Evolutionary conservation across 2,113 vertebrate species (phyloP), one percentile per base, ranked within the genome.

Genomic region (Podilymbus podiceps): DNA sequence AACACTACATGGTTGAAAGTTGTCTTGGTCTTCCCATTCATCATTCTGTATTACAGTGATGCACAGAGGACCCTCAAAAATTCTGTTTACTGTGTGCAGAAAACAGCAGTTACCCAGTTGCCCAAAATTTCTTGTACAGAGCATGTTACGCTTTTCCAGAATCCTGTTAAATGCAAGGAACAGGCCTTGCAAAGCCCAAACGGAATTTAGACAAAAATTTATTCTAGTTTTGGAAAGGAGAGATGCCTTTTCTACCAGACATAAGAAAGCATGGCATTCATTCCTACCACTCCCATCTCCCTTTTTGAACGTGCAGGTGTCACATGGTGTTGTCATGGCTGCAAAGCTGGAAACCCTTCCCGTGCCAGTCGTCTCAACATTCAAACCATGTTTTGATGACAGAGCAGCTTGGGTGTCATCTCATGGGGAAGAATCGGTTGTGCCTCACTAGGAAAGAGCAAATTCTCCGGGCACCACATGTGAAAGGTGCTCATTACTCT

Each of bases 301-400:
- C 8, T 76, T 72, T 33, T 15, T 13, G 15, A 72, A 64, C 0
- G 2, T 2, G 5, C 15, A 64, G 25, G 9, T 56, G 10, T 52
- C 15, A 63, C 0, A 0, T 0, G 0, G n/a, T 67, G 28, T 5
- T 59, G n/a, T 55, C 47, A 46, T 3, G 40, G 17, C 31, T 47
- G 35, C 21, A 79, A 78, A 85, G 25, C 2, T 79, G 40, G 28
- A 91, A 89, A 78, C 40, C 8, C 6, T 47, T 71, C 31, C n/a
- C 3, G 1, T 38, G 8, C 5, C 38, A 23, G 31, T 40, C 71
- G 67, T 24, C 52, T 66, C 50, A 58, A 24, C 5, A 40, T n/a
- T 83, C 33, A 72, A 82, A 75, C 18, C 33, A 69, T 0, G 1
- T 8, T 67, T 42, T 42, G n/a, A 66, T 40, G 33, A 50, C 24